phyloP scores from a whole-genome alignment of 1,140 invertebrate species.

The Aphis craccivora region DNA sequence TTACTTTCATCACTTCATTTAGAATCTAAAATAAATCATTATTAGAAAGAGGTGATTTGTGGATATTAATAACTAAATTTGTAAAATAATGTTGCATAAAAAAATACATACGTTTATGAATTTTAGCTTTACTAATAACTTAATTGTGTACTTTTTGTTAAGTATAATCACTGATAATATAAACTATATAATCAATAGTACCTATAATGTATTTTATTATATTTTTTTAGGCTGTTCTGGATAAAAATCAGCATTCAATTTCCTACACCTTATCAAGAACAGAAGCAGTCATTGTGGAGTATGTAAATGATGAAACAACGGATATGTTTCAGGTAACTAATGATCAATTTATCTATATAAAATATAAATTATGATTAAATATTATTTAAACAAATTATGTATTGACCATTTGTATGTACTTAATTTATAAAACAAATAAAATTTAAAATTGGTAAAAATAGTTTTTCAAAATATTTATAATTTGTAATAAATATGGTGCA shows the following conservation, averaged over 20 bases:
- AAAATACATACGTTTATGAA: too few species aligned
- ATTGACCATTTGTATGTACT: background rate
- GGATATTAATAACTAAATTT: too few species aligned
- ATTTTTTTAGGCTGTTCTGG: slow-evolving; percentile 81
- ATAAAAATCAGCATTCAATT: slow-evolving; percentile 91
- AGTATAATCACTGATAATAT: too few species aligned
- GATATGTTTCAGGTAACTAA: slow-evolving; percentile 95
- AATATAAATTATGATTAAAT: background rate
- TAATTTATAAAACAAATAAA: background rate
- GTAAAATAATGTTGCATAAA: too few species aligned
- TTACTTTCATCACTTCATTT: too few species aligned
- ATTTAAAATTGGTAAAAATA: background rate
- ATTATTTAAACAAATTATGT: background rate
- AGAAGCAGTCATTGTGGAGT: slow-evolving; percentile 97
- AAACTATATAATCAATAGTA: too few species aligned
- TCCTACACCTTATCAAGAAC: slow-evolving; percentile 95
- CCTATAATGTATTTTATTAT: background rate
- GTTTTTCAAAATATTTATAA: background rate
- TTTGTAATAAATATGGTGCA: background rate
- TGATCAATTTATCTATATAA: background rate
- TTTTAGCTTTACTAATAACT: background rate
- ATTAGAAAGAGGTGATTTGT: too few species aligned
- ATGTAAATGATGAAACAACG: slow-evolving; percentile 90
- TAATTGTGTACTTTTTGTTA: background rate
- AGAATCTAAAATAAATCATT: too few species aligned